Conservation (phyloP, 2,888 invertebrate genomes). For the Monopis laevigella region DNA sequence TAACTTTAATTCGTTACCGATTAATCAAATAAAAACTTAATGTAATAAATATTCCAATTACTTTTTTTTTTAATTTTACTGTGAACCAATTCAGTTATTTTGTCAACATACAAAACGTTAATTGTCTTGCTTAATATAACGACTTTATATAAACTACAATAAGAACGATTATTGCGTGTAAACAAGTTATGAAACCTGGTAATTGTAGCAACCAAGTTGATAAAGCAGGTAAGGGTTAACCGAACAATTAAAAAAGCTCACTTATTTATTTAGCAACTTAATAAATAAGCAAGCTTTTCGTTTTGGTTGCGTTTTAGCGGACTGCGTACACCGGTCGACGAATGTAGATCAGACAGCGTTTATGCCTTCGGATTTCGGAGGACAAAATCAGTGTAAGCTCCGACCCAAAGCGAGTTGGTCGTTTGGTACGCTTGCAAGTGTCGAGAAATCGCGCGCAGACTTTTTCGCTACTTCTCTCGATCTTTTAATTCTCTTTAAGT, state of each 20-base stretch:
- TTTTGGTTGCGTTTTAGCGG: conserved; percentile 6
- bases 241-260: too few relatives aligned
- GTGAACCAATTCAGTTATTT: not conserved
- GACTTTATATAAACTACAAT: conserved; percentile 25
- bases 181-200: conserved; percentile 36
- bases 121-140: not conserved
- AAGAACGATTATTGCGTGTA: conserved; percentile 27
- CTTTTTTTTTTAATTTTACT: too few relatives aligned
- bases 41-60: too few relatives aligned
- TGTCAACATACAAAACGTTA: not conserved
- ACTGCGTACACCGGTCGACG: conserved; percentile 50
- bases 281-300: too few relatives aligned
- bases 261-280: too few relatives aligned
- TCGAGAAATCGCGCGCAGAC: conserved; percentile 1
- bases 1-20: too few relatives aligned
- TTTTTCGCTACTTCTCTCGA: not conserved
- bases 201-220: conserved; percentile 44
- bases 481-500: not conserved
- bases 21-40: too few relatives aligned
- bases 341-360: conserved; percentile 59
- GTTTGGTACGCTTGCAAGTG: conserved; percentile 27
- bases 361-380: conserved; percentile 63
- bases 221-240: conserved; percentile 37
- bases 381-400: conserved; percentile 66
- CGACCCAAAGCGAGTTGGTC: conserved; percentile 50